Conservation (phyloP, 2,797 vertebrate genomes). For the Pangasius larnaudii region DNA sequence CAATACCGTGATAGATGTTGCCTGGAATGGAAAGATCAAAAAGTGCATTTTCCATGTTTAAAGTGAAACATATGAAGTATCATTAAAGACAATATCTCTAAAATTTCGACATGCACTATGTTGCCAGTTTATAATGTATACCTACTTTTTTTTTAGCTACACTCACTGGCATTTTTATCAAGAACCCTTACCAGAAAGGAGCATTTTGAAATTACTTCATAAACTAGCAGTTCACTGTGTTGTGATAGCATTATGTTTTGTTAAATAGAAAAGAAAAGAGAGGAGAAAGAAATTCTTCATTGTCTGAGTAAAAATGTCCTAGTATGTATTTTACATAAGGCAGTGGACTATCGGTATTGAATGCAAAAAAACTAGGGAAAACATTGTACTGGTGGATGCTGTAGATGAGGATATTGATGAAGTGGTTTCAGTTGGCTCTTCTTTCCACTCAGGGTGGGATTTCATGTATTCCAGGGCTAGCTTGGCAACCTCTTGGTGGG, state of each 20-base stretch:
- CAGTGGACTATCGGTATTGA: neutral
- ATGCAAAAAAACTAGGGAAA: neutral
- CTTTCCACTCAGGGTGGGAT: neutral
- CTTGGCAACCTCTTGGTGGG: conserved; percentile 62
- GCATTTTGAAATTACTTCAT: neutral
- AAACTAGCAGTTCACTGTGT: neutral
- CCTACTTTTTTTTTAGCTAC: neutral
- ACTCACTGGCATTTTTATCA: neutral
- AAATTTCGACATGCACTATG: neutral
- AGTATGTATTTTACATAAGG: neutral
- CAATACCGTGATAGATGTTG: conserved; percentile 44
- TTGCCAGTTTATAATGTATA: neutral
- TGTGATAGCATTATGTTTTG: neutral
- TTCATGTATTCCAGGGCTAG: conserved; percentile 43
- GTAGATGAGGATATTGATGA: neutral
- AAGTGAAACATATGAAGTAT: neutral
- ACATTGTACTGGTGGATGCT: conserved; percentile 31
- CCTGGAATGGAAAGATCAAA: conserved; percentile 41
- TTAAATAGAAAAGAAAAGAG: neutral
- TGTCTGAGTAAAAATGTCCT: neutral
- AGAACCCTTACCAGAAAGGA: neutral
- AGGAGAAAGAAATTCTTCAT: neutral
- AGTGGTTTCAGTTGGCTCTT: conserved; percentile 16
- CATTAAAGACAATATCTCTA: neutral
- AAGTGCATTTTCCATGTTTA: too few relatives aligned